phyloP scores from a whole-genome alignment of 2,888 invertebrate species.

The Noctua janthe region DNA sequence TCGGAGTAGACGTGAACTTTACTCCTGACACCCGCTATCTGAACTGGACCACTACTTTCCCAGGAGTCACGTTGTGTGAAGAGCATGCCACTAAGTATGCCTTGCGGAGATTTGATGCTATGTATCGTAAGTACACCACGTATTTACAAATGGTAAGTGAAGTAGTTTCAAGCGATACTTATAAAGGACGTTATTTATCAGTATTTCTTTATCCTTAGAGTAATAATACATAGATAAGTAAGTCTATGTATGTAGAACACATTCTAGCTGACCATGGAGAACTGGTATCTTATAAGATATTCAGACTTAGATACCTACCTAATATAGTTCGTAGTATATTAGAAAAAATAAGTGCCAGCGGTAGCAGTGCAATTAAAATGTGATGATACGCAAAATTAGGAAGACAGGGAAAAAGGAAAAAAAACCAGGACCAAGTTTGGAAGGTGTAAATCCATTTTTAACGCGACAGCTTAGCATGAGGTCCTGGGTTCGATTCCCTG shows the following conservation, averaged over 20 bases:
- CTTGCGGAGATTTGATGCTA: conserved; percentile 68
- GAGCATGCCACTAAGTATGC: conserved; percentile 76
- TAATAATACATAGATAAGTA: not conserved
- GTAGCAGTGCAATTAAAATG: not conserved
- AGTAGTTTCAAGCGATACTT: no score
- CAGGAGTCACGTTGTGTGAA: conserved; percentile 91
- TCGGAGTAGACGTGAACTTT: conserved; percentile 90
- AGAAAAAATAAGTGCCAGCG: not conserved
- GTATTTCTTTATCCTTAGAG: not conserved
- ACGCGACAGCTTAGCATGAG: not conserved
- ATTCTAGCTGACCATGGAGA: not conserved
- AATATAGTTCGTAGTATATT: not conserved
- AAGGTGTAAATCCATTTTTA: not conserved
- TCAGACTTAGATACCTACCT: not conserved
- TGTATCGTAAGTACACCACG: conserved; percentile 57
- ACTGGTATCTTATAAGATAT: not conserved
- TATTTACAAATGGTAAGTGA: not conserved
- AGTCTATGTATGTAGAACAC: not conserved
- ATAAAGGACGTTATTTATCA: not conserved
- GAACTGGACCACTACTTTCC: conserved; percentile 91
- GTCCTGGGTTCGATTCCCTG: no score
- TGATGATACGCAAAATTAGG: not conserved
- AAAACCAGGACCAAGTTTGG: not conserved
- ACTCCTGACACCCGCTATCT: conserved; percentile 91
- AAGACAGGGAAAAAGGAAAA: no score